phyloP scores from a whole-genome alignment of 2,113 vertebrate genomes.

The Zonotrichia leucophrys region DNA sequence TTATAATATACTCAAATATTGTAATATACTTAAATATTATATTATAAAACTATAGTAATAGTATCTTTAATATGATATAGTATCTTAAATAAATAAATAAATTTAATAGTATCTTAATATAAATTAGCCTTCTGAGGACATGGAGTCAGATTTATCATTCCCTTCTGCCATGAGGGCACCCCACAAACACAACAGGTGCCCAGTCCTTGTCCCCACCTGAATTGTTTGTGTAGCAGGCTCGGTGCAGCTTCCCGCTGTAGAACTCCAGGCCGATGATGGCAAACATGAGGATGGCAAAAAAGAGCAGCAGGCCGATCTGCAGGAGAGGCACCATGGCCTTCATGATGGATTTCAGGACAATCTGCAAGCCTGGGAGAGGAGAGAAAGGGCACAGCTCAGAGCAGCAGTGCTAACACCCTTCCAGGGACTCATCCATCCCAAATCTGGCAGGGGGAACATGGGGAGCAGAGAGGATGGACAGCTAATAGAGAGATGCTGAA shows the following conservation, averaged over 20 bases:
- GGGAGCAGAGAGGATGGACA: not conserved
- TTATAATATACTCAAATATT: too few relatives aligned
- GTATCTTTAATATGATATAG: too few relatives aligned
- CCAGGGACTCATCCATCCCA: not conserved
- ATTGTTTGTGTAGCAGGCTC: constrained; percentile 84
- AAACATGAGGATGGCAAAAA: constrained; percentile 99
- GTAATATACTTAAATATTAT: too few relatives aligned
- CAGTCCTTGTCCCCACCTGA: constrained; percentile 68
- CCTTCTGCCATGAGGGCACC: too few relatives aligned
- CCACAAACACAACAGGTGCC: not conserved
- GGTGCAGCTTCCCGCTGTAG: constrained; percentile 94
- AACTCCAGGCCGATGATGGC: constrained; percentile 98
- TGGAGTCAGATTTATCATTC: too few relatives aligned
- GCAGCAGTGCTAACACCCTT: not conserved
- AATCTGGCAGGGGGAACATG: not conserved
- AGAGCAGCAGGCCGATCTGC: constrained; percentile 95
- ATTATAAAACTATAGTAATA: too few relatives aligned
- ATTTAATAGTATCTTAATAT: too few relatives aligned
- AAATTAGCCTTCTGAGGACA: too few relatives aligned
- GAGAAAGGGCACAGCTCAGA: not conserved
- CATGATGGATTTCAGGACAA: constrained; percentile 98
- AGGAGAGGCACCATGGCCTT: constrained; percentile 99
- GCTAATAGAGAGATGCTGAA: not conserved
- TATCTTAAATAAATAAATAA: too few relatives aligned
- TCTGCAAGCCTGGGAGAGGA: constrained; percentile 86